These are phyloP conservation scores for Microplitis mediator DNA, from an alignment of 1,140 invertebrate genomes.

Conservation along the genomic window DNA sequence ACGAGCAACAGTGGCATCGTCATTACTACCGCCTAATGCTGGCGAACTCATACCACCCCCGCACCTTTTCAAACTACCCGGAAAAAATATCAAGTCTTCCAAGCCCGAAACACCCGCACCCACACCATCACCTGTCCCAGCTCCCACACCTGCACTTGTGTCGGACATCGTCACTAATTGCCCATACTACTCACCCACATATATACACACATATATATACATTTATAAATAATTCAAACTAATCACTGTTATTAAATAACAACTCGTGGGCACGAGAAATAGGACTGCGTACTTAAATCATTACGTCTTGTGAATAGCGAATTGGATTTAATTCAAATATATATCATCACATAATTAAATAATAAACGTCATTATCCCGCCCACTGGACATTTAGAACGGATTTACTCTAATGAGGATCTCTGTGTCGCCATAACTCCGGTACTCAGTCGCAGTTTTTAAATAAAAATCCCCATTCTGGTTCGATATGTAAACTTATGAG, in stretches of 20 bases:
- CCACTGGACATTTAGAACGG: background rate
- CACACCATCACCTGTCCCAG: too few species aligned
- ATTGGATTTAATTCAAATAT: background rate
- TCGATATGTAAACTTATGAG: too few species aligned
- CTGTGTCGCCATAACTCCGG: too few species aligned
- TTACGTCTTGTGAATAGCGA: background rate
- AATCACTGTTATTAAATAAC: too few species aligned
- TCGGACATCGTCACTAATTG: constrained; percentile 45
- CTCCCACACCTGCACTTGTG: constrained; percentile 48
- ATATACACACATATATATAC: too few species aligned
- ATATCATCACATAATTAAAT: background rate
- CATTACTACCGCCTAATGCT: constrained; percentile 47
- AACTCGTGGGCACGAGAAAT: too few species aligned
- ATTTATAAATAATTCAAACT: too few species aligned
- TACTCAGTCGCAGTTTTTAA: too few species aligned
- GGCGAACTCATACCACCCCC: constrained; percentile 63
- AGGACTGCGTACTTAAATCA: too few species aligned
- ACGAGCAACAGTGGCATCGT: constrained; percentile 25
- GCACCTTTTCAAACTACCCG: constrained; percentile 62
- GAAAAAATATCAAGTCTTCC: constrained; percentile 55
- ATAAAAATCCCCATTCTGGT: too few species aligned
- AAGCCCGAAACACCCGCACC: too few species aligned
- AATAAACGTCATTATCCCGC: background rate
- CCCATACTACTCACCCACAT: background rate
- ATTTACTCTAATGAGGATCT: background rate